Conservation (phyloP, 2,797 vertebrate genomes). For the Microctenopoma lineatum region DNA sequence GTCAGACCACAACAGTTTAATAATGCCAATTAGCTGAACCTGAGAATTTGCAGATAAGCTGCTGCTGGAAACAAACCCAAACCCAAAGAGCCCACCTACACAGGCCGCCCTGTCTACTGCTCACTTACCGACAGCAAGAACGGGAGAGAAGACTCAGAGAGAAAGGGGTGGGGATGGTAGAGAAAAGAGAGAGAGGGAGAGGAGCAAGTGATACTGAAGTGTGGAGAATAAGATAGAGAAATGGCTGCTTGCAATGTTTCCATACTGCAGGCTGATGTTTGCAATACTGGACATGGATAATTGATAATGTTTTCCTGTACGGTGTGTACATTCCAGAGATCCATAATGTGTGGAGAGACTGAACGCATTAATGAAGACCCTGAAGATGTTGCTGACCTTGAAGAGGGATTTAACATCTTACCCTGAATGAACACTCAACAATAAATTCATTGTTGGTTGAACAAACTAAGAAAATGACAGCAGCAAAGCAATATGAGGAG, state of each 20-base stretch:
- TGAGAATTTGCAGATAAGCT: constrained; percentile 75
- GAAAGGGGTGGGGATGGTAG: not conserved
- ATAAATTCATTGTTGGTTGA: constrained; percentile 29
- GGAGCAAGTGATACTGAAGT: not conserved
- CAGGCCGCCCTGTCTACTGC: constrained; percentile 52
- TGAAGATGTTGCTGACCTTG: constrained; percentile 39
- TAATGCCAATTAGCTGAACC: constrained; percentile 81
- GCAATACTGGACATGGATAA: constrained; percentile 14
- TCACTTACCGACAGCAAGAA: not conserved
- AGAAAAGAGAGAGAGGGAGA: constrained; percentile 2
- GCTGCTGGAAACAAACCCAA: constrained; percentile 60
- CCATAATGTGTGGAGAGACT: constrained; percentile 23
- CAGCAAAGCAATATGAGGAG: constrained; percentile 43
- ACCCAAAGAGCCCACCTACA: constrained; percentile 43
- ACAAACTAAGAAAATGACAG: constrained; percentile 31
- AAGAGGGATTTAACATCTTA: constrained; percentile 57
- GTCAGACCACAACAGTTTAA: constrained; percentile 59
- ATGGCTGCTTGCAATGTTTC: constrained; percentile 20
- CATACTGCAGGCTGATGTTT: constrained; percentile 18
- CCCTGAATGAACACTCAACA: constrained; percentile 21
- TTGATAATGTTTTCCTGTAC: constrained; percentile 12
- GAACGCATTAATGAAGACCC: constrained; percentile 50
- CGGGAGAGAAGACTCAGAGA: not conserved
- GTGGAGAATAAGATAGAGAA: constrained; percentile 31
- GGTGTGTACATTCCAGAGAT: constrained; percentile 34